These are phyloP conservation scores for Apis cerana DNA, from an alignment of 1,140 invertebrate genomes.

Conservation along the genomic window DNA sequence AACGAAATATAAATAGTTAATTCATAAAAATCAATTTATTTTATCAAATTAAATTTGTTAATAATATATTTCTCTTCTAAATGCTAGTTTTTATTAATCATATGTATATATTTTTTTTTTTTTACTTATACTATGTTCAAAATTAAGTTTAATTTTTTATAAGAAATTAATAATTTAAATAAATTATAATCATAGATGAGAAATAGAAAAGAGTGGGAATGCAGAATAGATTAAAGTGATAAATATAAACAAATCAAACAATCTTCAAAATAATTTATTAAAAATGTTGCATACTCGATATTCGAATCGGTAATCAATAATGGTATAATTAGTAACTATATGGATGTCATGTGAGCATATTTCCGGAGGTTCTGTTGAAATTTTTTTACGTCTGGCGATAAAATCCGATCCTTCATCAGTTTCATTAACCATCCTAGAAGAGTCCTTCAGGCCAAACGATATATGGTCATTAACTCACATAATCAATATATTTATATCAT, in stretches of 20 bases:
- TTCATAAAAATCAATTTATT: too few species aligned
- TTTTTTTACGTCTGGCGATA: conserved; percentile 49
- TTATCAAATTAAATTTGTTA: too few species aligned
- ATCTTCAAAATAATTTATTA: conserved; percentile 81
- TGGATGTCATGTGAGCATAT: conserved; percentile 77
- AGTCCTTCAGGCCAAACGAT: conserved; percentile 1
- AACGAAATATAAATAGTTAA: too few species aligned
- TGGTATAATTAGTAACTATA: conserved; percentile 78
- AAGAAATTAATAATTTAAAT: background rate
- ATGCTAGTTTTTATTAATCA: too few species aligned
- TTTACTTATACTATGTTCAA: too few species aligned
- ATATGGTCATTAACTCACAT: background rate
- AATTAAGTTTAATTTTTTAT: background rate
- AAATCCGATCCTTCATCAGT: conserved; percentile 47
- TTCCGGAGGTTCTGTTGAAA: conserved; percentile 61
- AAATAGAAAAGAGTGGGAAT: too few species aligned
- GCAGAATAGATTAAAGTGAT: background rate
- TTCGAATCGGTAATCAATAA: conserved; percentile 73
- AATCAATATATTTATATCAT: background rate
- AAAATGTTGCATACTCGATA: conserved; percentile 78
- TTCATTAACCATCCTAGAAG: conserved; percentile 19
- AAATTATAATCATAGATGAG: background rate
- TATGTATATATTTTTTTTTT: too few species aligned
- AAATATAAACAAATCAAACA: conserved; percentile 54
- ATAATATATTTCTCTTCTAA: too few species aligned